These are phyloP conservation scores for Orgyia antiqua DNA, from an alignment of 2,888 invertebrate genomes.

Conservation along the genomic window DNA sequence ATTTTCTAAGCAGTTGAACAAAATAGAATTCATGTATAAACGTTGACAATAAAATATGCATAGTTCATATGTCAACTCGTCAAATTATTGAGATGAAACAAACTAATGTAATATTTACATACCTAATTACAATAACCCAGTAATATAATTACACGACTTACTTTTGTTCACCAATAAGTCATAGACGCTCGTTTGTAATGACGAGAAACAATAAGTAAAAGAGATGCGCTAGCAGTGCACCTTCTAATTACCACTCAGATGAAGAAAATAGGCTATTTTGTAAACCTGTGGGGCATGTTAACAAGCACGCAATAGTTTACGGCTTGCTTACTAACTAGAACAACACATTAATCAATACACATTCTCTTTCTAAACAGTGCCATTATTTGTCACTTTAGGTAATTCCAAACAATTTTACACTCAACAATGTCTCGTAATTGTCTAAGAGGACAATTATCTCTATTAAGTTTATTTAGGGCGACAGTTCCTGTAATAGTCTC, in stretches of 20 bases:
- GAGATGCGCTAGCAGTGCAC: constrained; percentile 1
- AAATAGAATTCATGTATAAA: too few species aligned
- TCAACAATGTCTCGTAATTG: constrained; percentile 32
- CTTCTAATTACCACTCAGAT: constrained; percentile 7
- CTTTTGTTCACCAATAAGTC: too few species aligned
- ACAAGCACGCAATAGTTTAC: constrained; percentile 51
- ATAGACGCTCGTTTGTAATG: too few species aligned
- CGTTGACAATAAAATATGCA: too few species aligned
- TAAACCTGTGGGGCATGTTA: constrained; percentile 38
- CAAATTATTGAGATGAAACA: too few species aligned
- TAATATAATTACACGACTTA: too few species aligned
- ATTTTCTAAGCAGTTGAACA: too few species aligned
- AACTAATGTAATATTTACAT: too few species aligned
- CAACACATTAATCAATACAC: constrained; percentile 57
- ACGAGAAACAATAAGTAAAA: neutral
- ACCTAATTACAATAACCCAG: too few species aligned
- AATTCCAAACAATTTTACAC: constrained; percentile 30
- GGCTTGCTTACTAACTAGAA: constrained; percentile 57
- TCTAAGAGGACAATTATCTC: constrained; percentile 34
- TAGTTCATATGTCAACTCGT: too few species aligned
- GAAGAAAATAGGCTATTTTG: constrained; percentile 29
- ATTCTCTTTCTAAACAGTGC: constrained; percentile 29
- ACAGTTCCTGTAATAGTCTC: constrained; percentile 26
- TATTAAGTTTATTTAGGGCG: constrained; percentile 34
- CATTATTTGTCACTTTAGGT: constrained; percentile 24